Percentiles rank a stretch among this genome's conserved stretches.
These are phyloP conservation scores for Paramacrobiotus metropolitanus DNA, from an alignment of 1,140 invertebrate genomes.

Conservation along the genomic window DNA sequence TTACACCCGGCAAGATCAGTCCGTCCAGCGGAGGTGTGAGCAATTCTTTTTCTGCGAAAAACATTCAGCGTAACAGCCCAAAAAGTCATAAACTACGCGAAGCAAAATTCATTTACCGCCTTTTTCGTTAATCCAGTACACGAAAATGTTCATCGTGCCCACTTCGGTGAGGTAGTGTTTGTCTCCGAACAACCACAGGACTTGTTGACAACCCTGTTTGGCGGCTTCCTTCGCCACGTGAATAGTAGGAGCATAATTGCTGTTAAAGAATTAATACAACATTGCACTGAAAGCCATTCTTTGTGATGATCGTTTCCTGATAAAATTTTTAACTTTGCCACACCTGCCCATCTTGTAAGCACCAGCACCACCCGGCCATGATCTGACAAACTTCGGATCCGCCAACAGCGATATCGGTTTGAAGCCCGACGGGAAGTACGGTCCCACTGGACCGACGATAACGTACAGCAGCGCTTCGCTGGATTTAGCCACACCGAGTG, in stretches of 20 bases:
- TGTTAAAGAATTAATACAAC: slow-evolving; percentile 15
- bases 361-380: slow-evolving; percentile 88
- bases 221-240: slow-evolving; percentile 40
- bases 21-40: slow-evolving; percentile 28
- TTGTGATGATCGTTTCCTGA: not conserved
- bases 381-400: slow-evolving; percentile 52
- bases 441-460: slow-evolving; percentile 70
- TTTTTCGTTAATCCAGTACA: slow-evolving; percentile 59
- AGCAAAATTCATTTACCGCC: slow-evolving; percentile 70
- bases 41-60: slow-evolving; percentile 26
- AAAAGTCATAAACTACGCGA: slow-evolving; percentile 43
- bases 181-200: slow-evolving; percentile 84
- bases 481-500: slow-evolving; percentile 61
- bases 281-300: not conserved
- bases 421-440: slow-evolving; percentile 52
- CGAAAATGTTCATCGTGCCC: slow-evolving; percentile 96
- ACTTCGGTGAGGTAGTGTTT: slow-evolving; percentile 87
- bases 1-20: slow-evolving; percentile 74
- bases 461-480: slow-evolving; percentile 66
- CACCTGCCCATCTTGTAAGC: slow-evolving; percentile 73
- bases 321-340: slow-evolving; percentile 1
- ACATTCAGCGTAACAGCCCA: slow-evolving; percentile 3
- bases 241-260: slow-evolving; percentile 35
- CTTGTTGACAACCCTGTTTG: slow-evolving; percentile 64
- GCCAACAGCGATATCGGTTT: slow-evolving; percentile 54